phyloP scores from a whole-genome alignment of 2,888 invertebrate genomes.

The Scelioninae gen. 1 region DNA sequence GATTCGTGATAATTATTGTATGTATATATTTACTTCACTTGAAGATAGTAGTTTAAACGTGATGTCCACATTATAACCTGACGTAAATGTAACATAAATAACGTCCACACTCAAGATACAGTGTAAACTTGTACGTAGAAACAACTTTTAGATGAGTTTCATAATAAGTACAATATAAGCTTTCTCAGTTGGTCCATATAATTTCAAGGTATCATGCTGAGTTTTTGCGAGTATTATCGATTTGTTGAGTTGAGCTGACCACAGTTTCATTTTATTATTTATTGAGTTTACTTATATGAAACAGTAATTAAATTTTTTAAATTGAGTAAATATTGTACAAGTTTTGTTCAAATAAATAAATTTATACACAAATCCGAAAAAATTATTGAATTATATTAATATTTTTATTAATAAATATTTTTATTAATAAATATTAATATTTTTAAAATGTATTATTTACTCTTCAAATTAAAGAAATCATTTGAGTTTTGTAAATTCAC shows the following conservation, averaged over 20 bases:
- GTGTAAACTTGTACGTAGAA: constrained; percentile 26
- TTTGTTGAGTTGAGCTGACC: constrained; percentile 30
- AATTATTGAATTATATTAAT: background rate
- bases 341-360: background rate
- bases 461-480: no score
- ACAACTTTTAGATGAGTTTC: constrained; percentile 47
- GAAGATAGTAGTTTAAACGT: background rate
- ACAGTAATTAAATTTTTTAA: background rate
- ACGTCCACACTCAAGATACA: constrained; percentile 3
- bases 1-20: background rate
- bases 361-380: background rate
- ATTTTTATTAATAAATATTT: background rate
- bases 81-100: constrained; percentile 42
- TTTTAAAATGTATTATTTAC: no score
- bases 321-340: background rate
- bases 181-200: constrained; percentile 25
- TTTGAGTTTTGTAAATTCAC: no score
- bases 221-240: constrained; percentile 45
- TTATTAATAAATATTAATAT: no score
- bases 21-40: no score
- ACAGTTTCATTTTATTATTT: constrained; percentile 32
- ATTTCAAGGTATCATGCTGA: constrained; percentile 28
- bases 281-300: constrained; percentile 10
- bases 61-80: constrained; percentile 20
- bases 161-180: constrained; percentile 52